Evolutionary conservation across 2,113 vertebrate genomes (phyloP), one percentile per base, ranked within the genome.

Genomic region (Nothobranchius kuhntae): DNA sequence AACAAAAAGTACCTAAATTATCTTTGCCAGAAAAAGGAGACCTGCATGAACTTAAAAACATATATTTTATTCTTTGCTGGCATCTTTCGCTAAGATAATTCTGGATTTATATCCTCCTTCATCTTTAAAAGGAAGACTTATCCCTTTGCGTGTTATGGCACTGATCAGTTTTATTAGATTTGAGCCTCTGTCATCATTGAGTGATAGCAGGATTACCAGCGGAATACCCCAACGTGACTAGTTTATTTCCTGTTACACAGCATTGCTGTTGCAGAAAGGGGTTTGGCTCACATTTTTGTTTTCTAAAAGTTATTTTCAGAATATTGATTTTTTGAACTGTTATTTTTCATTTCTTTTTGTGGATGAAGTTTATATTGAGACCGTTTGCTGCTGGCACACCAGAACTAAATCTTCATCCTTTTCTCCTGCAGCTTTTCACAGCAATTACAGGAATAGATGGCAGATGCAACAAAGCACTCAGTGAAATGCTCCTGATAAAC

Each of bases 361-460:
- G 17, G 64, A 55, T 59, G 13, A 51, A 47, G 42, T 74, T 65
- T 57, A 48, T 71, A 47, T n/a, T 50, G 51, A 65, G 26, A 47
- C 15, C 9, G 50, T 50, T 36, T 35, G n/a, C 45, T 15, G 13
- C 36, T 71, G 46, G 50, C 67, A 54, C 17, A 11, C 13, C 15
- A n/a, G 38, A 65, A 2, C 52, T 57, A 40, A 54, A 46, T 9
- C 50, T 13, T 68, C 14, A 45, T 77, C 44, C 53, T 8, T 70
- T 53, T 17, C 55, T 66, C 55, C 44, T 52, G 50, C 55, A 44
- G 46, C 55, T 0, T 60, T 11, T 62, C 36, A 47, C 38, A 56
- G 63, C 73, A 80, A 83, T 83, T 75, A 83, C 69, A 56, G 65
- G 50, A 50, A 66, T 26, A 78, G 38, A 48, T 13, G 40, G 44